Conservation (phyloP, 37 sponge, comb jelly and placozoan species). For the Aplysina aerophoba region DNA sequence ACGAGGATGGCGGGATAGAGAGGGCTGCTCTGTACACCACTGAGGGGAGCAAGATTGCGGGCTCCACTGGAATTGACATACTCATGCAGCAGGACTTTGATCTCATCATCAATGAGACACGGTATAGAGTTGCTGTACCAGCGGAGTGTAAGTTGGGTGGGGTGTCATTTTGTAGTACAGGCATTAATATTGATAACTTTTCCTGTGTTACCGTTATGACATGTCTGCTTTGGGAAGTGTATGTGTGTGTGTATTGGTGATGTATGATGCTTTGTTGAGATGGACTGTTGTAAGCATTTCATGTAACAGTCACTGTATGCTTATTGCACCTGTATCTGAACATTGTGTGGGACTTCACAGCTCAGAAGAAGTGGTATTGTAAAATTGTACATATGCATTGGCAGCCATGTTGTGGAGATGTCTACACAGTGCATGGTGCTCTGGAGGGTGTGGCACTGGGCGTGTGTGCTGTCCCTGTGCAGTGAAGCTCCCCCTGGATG, state of each 20-base stretch:
- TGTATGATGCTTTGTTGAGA: no score
- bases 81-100: constrained; percentile 80
- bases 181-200: no score
- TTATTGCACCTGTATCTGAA: no score
- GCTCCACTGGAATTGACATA: constrained; percentile 70
- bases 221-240: background rate
- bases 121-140: constrained; percentile 67
- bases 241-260: background rate
- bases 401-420: no score
- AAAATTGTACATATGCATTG: no score
- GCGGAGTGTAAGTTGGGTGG: constrained; percentile 46
- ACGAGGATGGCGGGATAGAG: constrained; percentile 69
- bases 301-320: no score
- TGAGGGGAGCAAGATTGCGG: constrained; percentile 69
- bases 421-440: no score
- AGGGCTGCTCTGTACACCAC: constrained; percentile 68
- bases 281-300: no score
- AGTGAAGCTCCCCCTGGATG: constrained; percentile 56
- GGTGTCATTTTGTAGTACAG: background rate
- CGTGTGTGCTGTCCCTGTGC: background rate
- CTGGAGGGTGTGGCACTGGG: no score
- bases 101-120: constrained; percentile 74
- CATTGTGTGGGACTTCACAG: no score
- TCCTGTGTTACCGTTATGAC: no score
- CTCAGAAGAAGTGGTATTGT: no score